Conservation (phyloP, 2,888 invertebrate species). For the Stomorhina lunata region DNA sequence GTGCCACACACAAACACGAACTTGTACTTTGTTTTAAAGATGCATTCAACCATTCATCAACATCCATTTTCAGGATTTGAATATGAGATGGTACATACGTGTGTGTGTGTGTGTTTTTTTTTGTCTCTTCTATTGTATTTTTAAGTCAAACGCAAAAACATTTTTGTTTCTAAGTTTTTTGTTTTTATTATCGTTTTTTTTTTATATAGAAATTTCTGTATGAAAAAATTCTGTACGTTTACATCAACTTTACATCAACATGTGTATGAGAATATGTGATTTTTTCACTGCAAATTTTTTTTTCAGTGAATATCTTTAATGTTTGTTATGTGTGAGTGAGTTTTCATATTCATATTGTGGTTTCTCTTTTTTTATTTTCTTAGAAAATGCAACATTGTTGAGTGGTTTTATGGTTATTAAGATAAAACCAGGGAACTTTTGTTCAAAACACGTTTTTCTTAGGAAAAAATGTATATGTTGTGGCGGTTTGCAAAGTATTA, state of each 20-base stretch:
- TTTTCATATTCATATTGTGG: conserved; percentile 20
- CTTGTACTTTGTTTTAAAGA: conserved; percentile 1
- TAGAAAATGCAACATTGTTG: conserved; percentile 52
- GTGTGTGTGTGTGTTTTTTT: not conserved
- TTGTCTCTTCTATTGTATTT: conserved; percentile 46
- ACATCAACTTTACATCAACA: too few species aligned
- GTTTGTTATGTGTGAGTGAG: not conserved
- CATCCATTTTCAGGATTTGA: not conserved
- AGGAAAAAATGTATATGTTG: not conserved
- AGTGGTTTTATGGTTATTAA: conserved; percentile 65
- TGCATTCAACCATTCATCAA: conserved; percentile 34
- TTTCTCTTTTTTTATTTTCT: conserved; percentile 34
- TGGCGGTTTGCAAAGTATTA: conserved; percentile 1
- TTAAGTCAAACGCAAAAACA: conserved; percentile 50
- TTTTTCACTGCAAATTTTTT: conserved; percentile 42
- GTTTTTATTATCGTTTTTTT: conserved; percentile 15
- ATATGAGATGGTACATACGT: not conserved
- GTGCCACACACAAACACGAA: not conserved
- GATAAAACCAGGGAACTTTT: conserved; percentile 53
- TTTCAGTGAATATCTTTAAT: not conserved
- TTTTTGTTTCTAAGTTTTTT: not conserved
- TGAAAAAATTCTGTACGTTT: not conserved
- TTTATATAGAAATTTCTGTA: not conserved
- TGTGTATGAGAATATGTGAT: conserved; percentile 32
- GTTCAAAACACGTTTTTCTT: conserved; percentile 55